phyloP scores from a whole-genome alignment of 2,797 vertebrate genomes.

The Myotis findleyi region DNA sequence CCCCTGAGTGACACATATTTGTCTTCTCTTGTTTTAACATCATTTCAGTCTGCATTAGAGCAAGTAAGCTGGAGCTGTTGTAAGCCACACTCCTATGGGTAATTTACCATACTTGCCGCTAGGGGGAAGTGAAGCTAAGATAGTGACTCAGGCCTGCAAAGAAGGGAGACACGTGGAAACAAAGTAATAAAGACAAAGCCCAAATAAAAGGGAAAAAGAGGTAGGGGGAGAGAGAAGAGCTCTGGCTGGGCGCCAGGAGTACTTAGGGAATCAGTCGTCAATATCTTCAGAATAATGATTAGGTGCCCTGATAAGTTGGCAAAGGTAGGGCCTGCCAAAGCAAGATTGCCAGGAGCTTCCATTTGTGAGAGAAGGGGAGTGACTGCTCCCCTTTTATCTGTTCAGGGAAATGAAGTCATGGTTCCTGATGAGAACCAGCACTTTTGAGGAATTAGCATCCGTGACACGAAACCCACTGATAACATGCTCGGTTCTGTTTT shows the following conservation, averaged over 20 bases:
- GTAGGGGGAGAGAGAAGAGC: too few species aligned
- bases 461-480: neutral
- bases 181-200: fast-evolving
- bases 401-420: neutral
- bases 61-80: fast-evolving
- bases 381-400: neutral
- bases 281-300: neutral
- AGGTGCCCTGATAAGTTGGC: neutral
- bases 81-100: fast-evolving
- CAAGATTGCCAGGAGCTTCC: neutral
- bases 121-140: conserved; percentile 58
- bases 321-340: neutral
- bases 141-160: neutral
- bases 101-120: neutral
- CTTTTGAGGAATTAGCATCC: neutral
- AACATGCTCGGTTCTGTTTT: neutral
- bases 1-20: too few species aligned
- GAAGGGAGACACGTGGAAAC: fast-evolving
- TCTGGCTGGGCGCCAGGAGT: neutral
- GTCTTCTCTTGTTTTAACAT: fast-evolving
- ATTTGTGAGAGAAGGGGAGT: neutral
- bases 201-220: fast-evolving
- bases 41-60: neutral
- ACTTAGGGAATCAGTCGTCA: neutral
- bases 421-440: neutral